Base-by-base conservation (phyloP, 2,888 invertebrate species). In the Galerucella nymphaeae region DNA sequence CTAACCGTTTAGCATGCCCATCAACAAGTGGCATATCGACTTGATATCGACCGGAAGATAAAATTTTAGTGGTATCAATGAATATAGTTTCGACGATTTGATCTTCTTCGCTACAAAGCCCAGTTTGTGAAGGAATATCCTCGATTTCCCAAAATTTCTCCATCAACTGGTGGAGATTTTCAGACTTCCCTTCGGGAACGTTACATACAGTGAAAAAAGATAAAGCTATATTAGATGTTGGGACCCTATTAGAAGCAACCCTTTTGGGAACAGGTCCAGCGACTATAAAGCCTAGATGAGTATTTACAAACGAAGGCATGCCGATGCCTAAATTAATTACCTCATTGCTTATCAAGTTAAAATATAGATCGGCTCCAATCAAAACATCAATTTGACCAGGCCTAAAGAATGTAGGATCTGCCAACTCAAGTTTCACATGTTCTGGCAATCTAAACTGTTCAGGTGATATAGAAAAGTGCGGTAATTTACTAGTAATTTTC, bases 91-190 rank as follows among this genome's bases (percentile, higher is more conserved):
- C n/a, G 48, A 48, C 13, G 48, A 48, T 48, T 48, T 48, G 48
- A 48, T 48, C 48, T n/a, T 48, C 48, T 13, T 48, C 48, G n/a
- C 48, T 48, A 48, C 48, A 48, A 48, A n/a, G n/a, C 5, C 48
- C n/a, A 3, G 48, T 48, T 48, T 48, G 48, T 4, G 48, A 48
- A 48, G 48, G 48, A 48, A 48, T 48, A 48, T 48, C n/a, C 48
- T 48, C 48, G 48, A 48, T 48, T 48, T 48, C 48, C 48, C 48
- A 48, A n/a, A 48, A 48, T 48, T 48, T 48, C 48, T 48, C 48
- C 48, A 48, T n/a, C 48, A 48, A 48, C n/a, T 0, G 48, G n/a
- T 48, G 48, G 48, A 48, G n/a, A 48, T n/a, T 48, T 48, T 48
- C 48, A n/a, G 48, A 48, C 48, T 13, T 48, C 1, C n/a, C n/a